These are phyloP conservation scores for Lepidochrysops patricia DNA, from an alignment of 2,888 invertebrate species.

Conservation along the genomic window DNA sequence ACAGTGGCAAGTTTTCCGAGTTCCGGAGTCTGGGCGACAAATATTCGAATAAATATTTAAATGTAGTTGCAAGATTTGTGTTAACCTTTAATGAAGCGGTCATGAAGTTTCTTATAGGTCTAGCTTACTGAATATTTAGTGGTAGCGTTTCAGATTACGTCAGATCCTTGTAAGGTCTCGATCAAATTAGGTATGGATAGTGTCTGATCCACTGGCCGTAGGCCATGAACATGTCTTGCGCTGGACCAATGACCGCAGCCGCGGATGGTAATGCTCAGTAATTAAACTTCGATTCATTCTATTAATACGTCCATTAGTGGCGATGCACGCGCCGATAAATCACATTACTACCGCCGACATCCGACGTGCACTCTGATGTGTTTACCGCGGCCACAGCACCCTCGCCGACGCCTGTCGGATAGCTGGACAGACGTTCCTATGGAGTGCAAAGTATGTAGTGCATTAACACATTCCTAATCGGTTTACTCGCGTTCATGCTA, in stretches of 20 bases:
- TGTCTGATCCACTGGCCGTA: too few species aligned
- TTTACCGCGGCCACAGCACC: neutral
- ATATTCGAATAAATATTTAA: too few species aligned
- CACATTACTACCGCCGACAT: neutral
- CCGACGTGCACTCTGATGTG: neutral
- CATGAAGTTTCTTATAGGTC: too few species aligned
- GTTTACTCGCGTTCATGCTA: neutral
- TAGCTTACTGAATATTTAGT: too few species aligned
- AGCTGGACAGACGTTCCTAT: neutral
- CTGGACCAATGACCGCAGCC: neutral
- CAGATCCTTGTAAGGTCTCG: too few species aligned
- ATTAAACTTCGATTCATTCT: neutral
- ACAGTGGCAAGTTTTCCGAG: neutral
- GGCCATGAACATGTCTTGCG: neutral
- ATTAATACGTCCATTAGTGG: conserved; percentile 5
- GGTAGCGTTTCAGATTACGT: too few species aligned
- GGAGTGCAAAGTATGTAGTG: too few species aligned
- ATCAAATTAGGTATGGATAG: too few species aligned
- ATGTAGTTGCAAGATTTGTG: too few species aligned
- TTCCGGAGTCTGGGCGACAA: too few species aligned
- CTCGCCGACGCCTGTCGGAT: neutral
- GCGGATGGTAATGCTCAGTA: neutral
- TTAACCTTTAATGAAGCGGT: too few species aligned
- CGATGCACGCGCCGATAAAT: neutral
- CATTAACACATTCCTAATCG: neutral